Base-by-base conservation (phyloP, 2,113 vertebrate species). In the Chaetops frenatus region DNA sequence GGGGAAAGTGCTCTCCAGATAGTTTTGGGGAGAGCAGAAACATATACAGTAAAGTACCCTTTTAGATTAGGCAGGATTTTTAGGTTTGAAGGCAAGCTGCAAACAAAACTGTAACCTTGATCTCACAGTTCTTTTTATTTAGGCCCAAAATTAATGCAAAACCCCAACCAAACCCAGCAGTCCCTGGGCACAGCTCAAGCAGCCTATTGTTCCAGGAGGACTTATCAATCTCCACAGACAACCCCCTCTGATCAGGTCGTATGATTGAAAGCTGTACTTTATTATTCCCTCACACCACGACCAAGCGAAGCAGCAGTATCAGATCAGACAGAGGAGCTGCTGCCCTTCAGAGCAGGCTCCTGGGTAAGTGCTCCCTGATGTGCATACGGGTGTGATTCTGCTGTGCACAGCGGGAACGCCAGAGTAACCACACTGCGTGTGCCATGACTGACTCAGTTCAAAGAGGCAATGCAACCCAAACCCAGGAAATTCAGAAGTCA, bases 161-260 rank as follows among this genome's bases (percentile, higher is more conserved):
- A 61, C 18, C 38, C 54, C 65, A 94, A 60, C 13, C 48, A 82
- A 95, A 74, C 35, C 20, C 48, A 62, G 38, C 70, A 64, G 79
- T 91, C 83, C 79, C 73, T 8, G 33, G 74, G 58, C 62, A 76
- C 44, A 86, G 88, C 84, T 94, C 67, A 47, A 82, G 62, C 64
- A 80, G 82, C 77, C 86, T 73, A 17, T 86, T 93, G 66, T 87
- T 95, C 89, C 28, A 6, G 38, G 40, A 88, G 51, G 61, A 70
- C 33, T 64, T 96, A 95, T 85, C 95, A 91, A 94, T 97, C 96
- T 88, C 74, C 57, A 47, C 62, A 88, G 93, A 94, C 88, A 93
- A 56, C 73, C 44, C 53, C n/a, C 33, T 70, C 92, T 78, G 95
- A 95, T 91, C 83, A 88, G 73, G 81, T 53, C 40, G 16, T 22